These are phyloP conservation scores for Aproaerema taeniolella DNA, from an alignment of 2,888 invertebrate species.

Conservation along the genomic window DNA sequence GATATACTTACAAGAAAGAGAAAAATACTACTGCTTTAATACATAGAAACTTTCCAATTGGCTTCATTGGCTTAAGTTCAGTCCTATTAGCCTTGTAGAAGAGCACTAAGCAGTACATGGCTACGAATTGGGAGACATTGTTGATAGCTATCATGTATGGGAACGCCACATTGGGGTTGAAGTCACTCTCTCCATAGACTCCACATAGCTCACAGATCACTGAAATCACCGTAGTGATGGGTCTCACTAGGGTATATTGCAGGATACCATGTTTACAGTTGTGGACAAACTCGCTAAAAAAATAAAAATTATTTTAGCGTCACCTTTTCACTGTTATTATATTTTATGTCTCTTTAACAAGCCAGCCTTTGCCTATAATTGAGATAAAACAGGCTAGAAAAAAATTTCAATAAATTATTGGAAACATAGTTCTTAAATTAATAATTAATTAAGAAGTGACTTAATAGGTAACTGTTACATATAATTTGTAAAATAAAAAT, in stretches of 20 bases:
- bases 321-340: background rate
- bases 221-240: constrained; percentile 92
- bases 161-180: constrained; percentile 89
- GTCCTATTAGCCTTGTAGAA: constrained; percentile 94
- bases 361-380: background rate
- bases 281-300: constrained; percentile 90
- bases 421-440: no score
- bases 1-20: constrained; percentile 97
- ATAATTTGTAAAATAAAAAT: no score
- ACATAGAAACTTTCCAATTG: constrained; percentile 96
- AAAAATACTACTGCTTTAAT: constrained; percentile 98
- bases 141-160: constrained; percentile 93
- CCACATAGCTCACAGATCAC: constrained; percentile 90
- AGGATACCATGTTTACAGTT: constrained; percentile 97
- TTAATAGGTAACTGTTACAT: no score
- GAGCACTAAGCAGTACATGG: constrained; percentile 96
- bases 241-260: constrained; percentile 95
- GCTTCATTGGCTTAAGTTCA: constrained; percentile 94
- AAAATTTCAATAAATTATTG: background rate
- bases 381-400: background rate
- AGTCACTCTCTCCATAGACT: constrained; percentile 95
- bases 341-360: background rate
- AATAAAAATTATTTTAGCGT: background rate
- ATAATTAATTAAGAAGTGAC: no score
- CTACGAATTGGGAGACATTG: constrained; percentile 95